A percentile compares a stretch with the other conserved stretches of the same genome.
phyloP scores from a whole-genome alignment of 2,113 vertebrate genomes.

The Nothobranchius furzeri region DNA sequence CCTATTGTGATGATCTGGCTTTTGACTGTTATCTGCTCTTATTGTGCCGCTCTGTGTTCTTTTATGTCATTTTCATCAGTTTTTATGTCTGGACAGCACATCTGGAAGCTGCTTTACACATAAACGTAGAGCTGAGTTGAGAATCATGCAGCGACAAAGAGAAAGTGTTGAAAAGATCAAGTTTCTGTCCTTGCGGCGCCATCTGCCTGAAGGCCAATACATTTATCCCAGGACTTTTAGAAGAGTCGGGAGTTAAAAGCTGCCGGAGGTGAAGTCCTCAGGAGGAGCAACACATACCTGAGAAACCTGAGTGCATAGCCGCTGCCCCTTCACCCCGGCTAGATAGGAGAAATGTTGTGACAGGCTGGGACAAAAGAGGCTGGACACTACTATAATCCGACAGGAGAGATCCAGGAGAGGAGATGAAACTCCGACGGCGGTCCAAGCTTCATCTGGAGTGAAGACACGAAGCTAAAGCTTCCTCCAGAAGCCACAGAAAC shows the following conservation, averaged over 20 bases:
- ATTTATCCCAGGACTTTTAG: slow-evolving; percentile 41
- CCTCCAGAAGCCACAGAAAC: no score
- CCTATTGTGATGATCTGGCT: no score
- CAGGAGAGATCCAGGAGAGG: slow-evolving; percentile 25
- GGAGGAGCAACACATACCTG: slow-evolving; percentile 22
- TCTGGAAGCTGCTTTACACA: no score
- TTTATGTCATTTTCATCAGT: no score
- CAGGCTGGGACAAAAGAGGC: slow-evolving; percentile 46
- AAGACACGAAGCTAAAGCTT: no score
- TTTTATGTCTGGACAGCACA: no score
- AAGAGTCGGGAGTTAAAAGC: slow-evolving; percentile 37
- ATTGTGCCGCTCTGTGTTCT: no score
- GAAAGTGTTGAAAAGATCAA: slow-evolving; percentile 35
- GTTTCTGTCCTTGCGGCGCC: slow-evolving; percentile 39
- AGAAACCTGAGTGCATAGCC: slow-evolving; percentile 24
- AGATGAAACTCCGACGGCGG: no score
- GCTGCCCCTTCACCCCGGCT: slow-evolving; percentile 24
- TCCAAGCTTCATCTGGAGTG: no score
- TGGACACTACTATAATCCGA: neutral
- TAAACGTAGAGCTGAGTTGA: no score
- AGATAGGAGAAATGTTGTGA: slow-evolving; percentile 56
- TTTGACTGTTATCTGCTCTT: no score
- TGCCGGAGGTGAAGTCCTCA: neutral
- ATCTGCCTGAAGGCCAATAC: slow-evolving; percentile 34
- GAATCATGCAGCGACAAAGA: neutral